Conservation (phyloP, 2,888 invertebrate species). For the Papilio elwesi region DNA sequence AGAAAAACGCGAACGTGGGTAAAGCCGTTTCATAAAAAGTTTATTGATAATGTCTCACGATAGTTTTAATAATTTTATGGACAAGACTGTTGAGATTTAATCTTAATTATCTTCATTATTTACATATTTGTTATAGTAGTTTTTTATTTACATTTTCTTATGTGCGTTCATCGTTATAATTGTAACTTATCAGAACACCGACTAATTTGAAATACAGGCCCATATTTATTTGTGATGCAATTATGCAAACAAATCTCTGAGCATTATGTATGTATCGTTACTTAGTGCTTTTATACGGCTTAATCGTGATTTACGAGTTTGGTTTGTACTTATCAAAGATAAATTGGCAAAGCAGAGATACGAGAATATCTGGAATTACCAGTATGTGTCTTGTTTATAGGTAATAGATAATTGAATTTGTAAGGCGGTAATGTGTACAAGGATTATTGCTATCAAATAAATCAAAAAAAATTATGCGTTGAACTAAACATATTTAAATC, state of each 20-base stretch:
- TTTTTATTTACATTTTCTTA: background rate
- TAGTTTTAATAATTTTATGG: too few species aligned
- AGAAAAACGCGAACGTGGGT: too few species aligned
- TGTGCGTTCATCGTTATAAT: background rate
- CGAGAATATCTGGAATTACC: constrained; percentile 34
- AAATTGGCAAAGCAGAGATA: constrained; percentile 36
- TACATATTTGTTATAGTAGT: background rate
- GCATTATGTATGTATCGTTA: constrained; percentile 35
- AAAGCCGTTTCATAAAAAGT: too few species aligned
- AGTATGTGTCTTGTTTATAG: constrained; percentile 27
- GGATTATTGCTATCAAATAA: background rate
- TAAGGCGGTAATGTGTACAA: background rate
- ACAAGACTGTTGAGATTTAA: too few species aligned
- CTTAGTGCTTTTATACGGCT: constrained; percentile 37
- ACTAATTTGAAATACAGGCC: background rate
- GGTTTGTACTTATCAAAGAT: constrained; percentile 39
- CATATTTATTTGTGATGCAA: constrained; percentile 22
- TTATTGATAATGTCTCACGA: too few species aligned
- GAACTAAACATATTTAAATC: too few species aligned
- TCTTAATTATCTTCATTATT: too few species aligned
- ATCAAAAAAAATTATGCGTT: background rate
- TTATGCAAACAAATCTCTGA: constrained; percentile 27
- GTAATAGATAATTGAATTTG: constrained; percentile 13
- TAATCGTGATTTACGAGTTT: constrained; percentile 39
- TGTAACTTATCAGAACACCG: constrained; percentile 7